Base-by-base conservation (phyloP, 2,113 vertebrate genomes). In the Mus pahari region DNA sequence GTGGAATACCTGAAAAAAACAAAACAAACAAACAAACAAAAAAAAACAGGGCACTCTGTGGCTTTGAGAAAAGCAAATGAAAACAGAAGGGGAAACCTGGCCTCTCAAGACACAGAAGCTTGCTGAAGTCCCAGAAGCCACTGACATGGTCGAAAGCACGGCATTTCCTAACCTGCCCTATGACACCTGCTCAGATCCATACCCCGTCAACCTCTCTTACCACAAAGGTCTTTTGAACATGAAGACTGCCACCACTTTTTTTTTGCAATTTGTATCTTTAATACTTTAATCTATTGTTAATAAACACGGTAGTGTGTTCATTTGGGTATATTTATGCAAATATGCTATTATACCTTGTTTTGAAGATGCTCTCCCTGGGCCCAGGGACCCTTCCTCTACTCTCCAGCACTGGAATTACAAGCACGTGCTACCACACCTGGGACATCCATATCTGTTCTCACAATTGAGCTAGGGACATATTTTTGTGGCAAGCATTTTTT, bases 1-100 rank as follows among this genome's bases (percentile, higher is more conserved):
- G 92, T 81, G 68, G 82, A 90, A 95, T 89, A 90, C 55, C 89
- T 97, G 83, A 94, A 75, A 16, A 97, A 94, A 96, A 53, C 12
- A 11, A 53, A 53, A 53, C 10, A 10, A 53, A 53, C 10, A 55
- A 89, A 94, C 14, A 58, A 58, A 58, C 9, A 58, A 58, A 55
- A 55, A 17, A 58, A 58, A 17, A 13, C 45, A 89, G 92, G 13
- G 94, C n/a, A 70, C 5, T 53, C 78, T 87, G 89, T 64, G 83
- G 73, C 91, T 97, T 96, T 12, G 75, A 93, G 86, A 86, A 86
- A 86, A 93, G 66, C 31, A 91, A 75, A 58, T 75, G 50, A 94
- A 92, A 96, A 79, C 42, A 77, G 86, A 75, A 36, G 31, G 42
- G n/a, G 48, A 64, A 53, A 77, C 24, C 22, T 89, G 42, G 2